These are phyloP conservation scores for Drosophila watanabei DNA, from an alignment of 1,140 invertebrate species.

Conservation along the genomic window DNA sequence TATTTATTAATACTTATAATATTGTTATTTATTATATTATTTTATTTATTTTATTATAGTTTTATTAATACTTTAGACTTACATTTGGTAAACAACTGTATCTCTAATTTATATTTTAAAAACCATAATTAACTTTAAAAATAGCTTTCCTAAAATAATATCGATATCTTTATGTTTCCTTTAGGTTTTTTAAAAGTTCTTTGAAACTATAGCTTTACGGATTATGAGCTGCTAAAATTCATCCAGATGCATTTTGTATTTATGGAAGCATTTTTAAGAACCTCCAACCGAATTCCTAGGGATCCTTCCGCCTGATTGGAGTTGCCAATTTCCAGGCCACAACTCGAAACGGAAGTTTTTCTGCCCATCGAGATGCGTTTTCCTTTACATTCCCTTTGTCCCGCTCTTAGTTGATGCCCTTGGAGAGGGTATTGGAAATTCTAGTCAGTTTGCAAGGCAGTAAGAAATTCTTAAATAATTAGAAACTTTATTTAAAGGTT, in stretches of 20 bases:
- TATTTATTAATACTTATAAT: not conserved
- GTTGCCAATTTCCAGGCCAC: constrained; percentile 66
- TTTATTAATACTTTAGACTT: too few species aligned
- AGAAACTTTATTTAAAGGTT: not conserved
- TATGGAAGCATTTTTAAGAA: constrained; percentile 12
- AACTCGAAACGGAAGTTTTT: constrained; percentile 77
- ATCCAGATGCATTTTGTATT: constrained; percentile 20
- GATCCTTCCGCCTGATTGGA: constrained; percentile 50
- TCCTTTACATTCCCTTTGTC: constrained; percentile 10
- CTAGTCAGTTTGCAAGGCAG: not conserved
- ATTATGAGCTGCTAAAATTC: not conserved
- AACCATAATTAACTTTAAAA: too few species aligned
- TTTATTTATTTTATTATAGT: too few species aligned
- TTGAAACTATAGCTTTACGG: not conserved
- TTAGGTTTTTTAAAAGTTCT: not conserved
- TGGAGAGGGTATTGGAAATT: not conserved
- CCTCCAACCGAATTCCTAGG: constrained; percentile 13
- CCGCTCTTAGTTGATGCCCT: constrained; percentile 4
- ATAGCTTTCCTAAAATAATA: too few species aligned
- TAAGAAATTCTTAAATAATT: not conserved
- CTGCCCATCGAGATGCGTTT: constrained; percentile 53
- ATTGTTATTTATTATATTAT: too few species aligned
- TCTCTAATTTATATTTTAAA: too few species aligned
- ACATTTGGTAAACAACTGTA: too few species aligned
- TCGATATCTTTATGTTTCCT: too few species aligned